A percentile compares a stretch with the other conserved stretches of the same genome.
These are phyloP conservation scores for Ardeotis arabs DNA, from an alignment of 2,113 vertebrate species.

Conservation along the genomic window DNA sequence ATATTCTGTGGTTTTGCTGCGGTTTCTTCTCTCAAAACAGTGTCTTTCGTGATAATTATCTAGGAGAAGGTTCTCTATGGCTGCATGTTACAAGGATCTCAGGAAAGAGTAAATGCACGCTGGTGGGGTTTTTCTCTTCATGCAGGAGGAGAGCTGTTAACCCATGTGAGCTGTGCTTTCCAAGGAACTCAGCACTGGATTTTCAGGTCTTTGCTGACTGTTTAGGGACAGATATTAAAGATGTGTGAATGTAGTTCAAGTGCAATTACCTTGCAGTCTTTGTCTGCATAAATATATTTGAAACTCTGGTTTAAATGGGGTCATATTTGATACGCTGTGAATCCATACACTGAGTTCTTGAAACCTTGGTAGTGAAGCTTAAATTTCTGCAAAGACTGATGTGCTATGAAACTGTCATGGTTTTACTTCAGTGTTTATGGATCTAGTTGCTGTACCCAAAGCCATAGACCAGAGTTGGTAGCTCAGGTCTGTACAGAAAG, in stretches of 20 bases:
- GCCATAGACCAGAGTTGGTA: neutral
- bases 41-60: neutral
- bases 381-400: neutral
- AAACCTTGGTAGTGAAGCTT: neutral
- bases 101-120: rapidly evolving
- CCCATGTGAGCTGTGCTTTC: neutral
- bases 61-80: neutral
- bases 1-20: neutral
- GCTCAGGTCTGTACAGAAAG: neutral
- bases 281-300: neutral
- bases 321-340: neutral
- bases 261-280: neutral
- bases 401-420: rapidly evolving
- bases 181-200: neutral
- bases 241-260: no score
- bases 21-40: neutral
- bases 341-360: rapidly evolving
- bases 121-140: neutral
- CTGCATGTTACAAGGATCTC: rapidly evolving
- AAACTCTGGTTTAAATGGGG: neutral
- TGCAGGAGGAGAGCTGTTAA: neutral
- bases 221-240: neutral
- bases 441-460: neutral
- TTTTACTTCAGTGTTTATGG: neutral
- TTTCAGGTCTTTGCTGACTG: neutral